Evolutionary conservation across 1,140 invertebrate genomes (phyloP).

Genomic region (Panulirus ornatus): DNA sequence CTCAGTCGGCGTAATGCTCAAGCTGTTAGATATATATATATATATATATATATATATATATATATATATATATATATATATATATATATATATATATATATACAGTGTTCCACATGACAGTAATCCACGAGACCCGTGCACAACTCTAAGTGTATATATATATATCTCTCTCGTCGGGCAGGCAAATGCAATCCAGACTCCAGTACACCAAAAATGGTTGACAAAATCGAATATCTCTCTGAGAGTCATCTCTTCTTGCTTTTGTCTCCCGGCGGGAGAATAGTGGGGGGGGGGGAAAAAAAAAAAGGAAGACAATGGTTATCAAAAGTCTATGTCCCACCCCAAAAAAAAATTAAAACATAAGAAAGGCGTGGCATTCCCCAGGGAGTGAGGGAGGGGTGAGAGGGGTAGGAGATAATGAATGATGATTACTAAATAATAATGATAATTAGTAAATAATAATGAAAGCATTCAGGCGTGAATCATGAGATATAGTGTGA

Average conservation of each 20-base stretch:
- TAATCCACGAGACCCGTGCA: background rate
- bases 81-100: too few species aligned
- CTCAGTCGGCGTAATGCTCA: background rate
- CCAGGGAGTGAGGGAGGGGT: background rate
- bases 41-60: too few species aligned
- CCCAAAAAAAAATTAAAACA: too few species aligned
- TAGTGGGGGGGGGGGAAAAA: background rate
- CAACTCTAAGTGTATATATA: background rate
- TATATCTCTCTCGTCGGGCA: too few species aligned
- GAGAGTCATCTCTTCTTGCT: too few species aligned
- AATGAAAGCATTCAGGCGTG: background rate
- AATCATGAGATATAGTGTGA: background rate
- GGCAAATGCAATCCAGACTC: background rate
- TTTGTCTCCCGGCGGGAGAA: background rate
- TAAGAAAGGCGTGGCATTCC: background rate
- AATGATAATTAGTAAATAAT: background rate
- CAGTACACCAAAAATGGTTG: background rate
- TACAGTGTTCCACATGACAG: conserved; percentile 1
- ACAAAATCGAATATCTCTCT: background rate
- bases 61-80: too few species aligned
- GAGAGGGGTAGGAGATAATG: background rate
- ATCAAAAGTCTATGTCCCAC: background rate
- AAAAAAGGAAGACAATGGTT: background rate
- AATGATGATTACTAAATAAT: background rate
- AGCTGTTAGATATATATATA: too few species aligned